Conservation (phyloP, 2,113 vertebrate genomes). For the Petroica traversi region DNA sequence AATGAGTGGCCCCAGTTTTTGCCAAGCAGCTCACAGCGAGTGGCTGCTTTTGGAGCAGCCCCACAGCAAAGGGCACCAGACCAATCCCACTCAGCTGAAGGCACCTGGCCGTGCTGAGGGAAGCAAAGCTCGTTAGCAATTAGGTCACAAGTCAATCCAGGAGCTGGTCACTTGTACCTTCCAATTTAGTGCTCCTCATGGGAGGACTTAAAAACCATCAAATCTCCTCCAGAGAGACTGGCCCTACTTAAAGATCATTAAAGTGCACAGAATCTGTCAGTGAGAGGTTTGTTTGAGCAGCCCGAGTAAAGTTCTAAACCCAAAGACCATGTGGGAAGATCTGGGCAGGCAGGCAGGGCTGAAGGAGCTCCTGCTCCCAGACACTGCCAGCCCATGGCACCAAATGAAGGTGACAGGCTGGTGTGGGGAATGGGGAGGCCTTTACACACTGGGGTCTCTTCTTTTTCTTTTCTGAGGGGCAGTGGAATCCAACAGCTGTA, state of each 20-base stretch:
- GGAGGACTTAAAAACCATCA: neutral
- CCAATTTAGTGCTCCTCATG: neutral
- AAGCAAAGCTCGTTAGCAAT: neutral
- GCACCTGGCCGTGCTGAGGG: neutral
- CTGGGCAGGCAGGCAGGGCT: neutral
- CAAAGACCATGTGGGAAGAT: neutral
- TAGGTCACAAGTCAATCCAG: constrained; percentile 1
- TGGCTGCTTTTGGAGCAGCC: neutral
- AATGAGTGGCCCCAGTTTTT: neutral
- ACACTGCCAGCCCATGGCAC: neutral
- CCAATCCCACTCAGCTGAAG: neutral
- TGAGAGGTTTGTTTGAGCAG: neutral
- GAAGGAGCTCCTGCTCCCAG: neutral
- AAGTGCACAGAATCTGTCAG: neutral
- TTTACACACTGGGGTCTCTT: neutral
- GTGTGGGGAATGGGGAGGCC: neutral
- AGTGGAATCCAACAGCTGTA: neutral
- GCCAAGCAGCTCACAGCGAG: neutral
- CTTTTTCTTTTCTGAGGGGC: neutral
- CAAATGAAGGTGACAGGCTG: neutral
- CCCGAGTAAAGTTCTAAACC: rapidly evolving
- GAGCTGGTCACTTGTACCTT: neutral
- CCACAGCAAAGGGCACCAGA: neutral
- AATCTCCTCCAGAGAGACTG: neutral
- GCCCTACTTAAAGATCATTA: neutral